These are phyloP conservation scores for Dendrocincla tyrannina DNA, from an alignment of 2,797 vertebrate species.

Conservation along the genomic window DNA sequence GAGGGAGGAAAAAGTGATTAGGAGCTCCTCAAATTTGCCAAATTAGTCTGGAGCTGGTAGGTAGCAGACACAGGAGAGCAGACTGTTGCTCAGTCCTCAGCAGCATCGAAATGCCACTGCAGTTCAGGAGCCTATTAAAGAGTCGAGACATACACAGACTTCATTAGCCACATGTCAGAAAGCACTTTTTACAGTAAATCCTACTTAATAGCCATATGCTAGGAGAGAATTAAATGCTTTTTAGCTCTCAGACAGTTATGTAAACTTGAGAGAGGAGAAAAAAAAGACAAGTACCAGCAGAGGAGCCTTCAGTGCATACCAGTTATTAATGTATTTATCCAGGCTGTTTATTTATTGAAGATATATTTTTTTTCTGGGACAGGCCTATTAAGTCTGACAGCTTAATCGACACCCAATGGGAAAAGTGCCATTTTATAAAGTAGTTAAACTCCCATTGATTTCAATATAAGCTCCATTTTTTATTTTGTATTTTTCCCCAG, in stretches of 20 bases:
- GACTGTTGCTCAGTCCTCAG: background rate
- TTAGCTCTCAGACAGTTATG: slow-evolving; percentile 60
- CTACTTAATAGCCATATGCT: slow-evolving; percentile 37
- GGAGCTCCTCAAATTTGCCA: background rate
- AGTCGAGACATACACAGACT: background rate
- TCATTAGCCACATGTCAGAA: slow-evolving; percentile 60
- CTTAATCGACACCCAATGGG: slow-evolving; percentile 66
- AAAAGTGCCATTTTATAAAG: slow-evolving; percentile 39
- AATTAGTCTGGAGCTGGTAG: background rate
- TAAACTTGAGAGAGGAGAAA: slow-evolving; percentile 45
- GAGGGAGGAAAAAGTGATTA: background rate
- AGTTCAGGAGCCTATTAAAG: background rate
- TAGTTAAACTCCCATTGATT: slow-evolving; percentile 64
- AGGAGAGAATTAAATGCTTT: slow-evolving; percentile 55
- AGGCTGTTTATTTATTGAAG: slow-evolving; percentile 52
- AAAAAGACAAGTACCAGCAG: slow-evolving; percentile 13
- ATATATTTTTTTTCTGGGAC: slow-evolving; percentile 53
- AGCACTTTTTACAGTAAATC: slow-evolving; percentile 55
- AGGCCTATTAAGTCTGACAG: slow-evolving; percentile 67
- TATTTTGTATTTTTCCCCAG: slow-evolving; percentile 17
- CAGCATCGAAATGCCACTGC: background rate
- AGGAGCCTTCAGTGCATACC: background rate
- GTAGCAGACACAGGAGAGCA: background rate
- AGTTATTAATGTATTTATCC: slow-evolving; percentile 56
- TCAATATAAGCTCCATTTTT: slow-evolving; percentile 58